A percentile compares a stretch with the other conserved stretches of the same genome.
Evolutionary conservation across 1,140 invertebrate species (phyloP).

Genomic region (Pseudomyrmex dendroicus): DNA sequence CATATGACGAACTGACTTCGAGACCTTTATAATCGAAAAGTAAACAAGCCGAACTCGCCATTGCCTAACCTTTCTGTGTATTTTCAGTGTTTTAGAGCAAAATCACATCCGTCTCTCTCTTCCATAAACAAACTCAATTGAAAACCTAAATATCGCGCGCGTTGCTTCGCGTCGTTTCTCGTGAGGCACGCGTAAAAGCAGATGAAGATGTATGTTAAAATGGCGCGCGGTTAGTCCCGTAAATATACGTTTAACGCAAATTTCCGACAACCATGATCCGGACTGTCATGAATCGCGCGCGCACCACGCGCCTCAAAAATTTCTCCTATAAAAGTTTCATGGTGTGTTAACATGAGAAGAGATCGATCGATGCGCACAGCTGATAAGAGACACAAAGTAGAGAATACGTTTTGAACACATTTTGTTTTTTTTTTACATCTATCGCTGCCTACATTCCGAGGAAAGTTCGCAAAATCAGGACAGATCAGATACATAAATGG

Average conservation of each 20-base stretch:
- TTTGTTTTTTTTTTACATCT: neutral
- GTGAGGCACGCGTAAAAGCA: too few species aligned
- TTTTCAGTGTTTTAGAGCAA: too few species aligned
- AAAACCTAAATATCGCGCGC: too few species aligned
- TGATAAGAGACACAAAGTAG: neutral
- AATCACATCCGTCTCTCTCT: too few species aligned
- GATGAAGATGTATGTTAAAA: too few species aligned
- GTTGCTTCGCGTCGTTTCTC: too few species aligned
- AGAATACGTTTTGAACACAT: neutral
- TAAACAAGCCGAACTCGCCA: too few species aligned
- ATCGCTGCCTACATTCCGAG: neutral
- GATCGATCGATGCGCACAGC: neutral
- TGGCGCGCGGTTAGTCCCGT: too few species aligned
- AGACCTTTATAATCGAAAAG: too few species aligned
- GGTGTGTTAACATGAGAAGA: conserved; percentile 5
- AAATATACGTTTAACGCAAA: too few species aligned
- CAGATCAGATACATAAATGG: conserved; percentile 45
- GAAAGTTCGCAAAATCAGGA: neutral
- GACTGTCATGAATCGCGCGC: neutral
- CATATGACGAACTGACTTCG: neutral
- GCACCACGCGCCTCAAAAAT: conserved; percentile 35
- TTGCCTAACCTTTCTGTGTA: too few species aligned
- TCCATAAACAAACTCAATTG: too few species aligned
- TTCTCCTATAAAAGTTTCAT: conserved; percentile 66
- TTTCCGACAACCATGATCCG: neutral